Base-by-base conservation (phyloP, 2,888 invertebrate genomes). In the Phrixothrix hirtus region DNA sequence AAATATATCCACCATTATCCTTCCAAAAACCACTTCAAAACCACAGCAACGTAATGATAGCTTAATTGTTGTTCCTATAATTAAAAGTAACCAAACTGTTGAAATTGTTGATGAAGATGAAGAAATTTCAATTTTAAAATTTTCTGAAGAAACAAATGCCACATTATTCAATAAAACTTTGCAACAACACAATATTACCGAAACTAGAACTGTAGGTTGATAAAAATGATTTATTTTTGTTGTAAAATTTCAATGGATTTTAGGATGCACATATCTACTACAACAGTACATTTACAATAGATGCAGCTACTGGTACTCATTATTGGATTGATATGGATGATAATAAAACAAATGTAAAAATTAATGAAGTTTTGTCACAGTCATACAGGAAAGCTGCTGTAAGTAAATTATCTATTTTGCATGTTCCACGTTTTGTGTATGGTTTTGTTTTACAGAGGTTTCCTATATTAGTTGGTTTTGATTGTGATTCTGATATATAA, bases 331-430 rank as follows among this genome's bases (percentile, higher is more conserved):
- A 89, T 65, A 80, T 91, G 68, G 80, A 80, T 52, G n/a, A n/a
- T n/a, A 73, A 79, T 54, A 75, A 79, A 57, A 75, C 78, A 1
- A 78, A 83, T 50, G 80, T 84, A 0, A 82, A 82, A 42, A 74
- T 83, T 1, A 89, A 91, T 69, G 76, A 79, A 1, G 79, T 92
- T 66, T 79, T 95, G 9, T 93, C 93, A 51, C 81, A 86, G 64
- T 89, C 93, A 0, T 89, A 94, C 73, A 80, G 94, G 25, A 81
- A 91, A 59, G 94, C 94, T 43, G 90, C 89, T 63, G 92, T 92
- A 76, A 83, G 85, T 46, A 31, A n/a, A n/a, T n/a, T n/a, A n/a
- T n/a, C n/a, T n/a, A n/a, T n/a, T n/a, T n/a, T n/a, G n/a, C n/a
- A n/a, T n/a, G n/a, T n/a, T n/a, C n/a, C n/a, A n/a, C n/a, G n/a